These are phyloP conservation scores for Laothoe populi DNA, from an alignment of 2,888 invertebrate genomes.

Conservation along the genomic window DNA sequence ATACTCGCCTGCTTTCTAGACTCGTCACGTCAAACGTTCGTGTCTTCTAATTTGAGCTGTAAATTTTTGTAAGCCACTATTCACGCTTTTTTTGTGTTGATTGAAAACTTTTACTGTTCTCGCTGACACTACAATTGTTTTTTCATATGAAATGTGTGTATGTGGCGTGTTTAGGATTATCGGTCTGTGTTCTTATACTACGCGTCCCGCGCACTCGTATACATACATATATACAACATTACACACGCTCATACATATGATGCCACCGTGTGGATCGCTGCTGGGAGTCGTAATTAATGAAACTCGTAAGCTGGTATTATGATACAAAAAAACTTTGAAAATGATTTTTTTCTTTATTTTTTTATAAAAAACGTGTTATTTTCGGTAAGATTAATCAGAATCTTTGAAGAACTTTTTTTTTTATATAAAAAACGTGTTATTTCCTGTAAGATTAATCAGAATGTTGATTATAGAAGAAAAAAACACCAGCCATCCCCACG, in stretches of 20 bases:
- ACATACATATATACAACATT: slow-evolving; percentile 54
- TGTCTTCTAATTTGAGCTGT: too few relatives aligned
- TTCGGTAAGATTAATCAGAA: too few relatives aligned
- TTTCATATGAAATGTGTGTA: not conserved
- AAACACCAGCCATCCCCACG: slow-evolving; percentile 4
- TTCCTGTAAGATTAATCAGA: too few relatives aligned
- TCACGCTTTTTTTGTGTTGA: too few relatives aligned
- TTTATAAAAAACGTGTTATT: not conserved
- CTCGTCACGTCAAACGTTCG: too few relatives aligned
- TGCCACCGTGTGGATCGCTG: slow-evolving; percentile 25
- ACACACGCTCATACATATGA: slow-evolving; percentile 32
- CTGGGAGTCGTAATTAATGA: not conserved
- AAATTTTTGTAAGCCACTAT: too few relatives aligned
- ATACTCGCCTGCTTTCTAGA: too few relatives aligned
- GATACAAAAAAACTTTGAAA: not conserved
- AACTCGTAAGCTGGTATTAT: not conserved
- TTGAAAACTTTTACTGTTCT: too few relatives aligned
- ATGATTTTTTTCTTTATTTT: not conserved
- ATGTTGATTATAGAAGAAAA: not conserved
- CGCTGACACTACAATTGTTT: too few relatives aligned
- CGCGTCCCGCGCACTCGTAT: slow-evolving; percentile 61
- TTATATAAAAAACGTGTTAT: not conserved
- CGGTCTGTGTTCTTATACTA: slow-evolving; percentile 46
- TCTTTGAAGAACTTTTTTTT: not conserved
- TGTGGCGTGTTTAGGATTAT: not conserved